These are phyloP conservation scores for Diadumene lineata DNA, from an alignment of 92 coral and sea anemone species.

Conservation along the genomic window DNA sequence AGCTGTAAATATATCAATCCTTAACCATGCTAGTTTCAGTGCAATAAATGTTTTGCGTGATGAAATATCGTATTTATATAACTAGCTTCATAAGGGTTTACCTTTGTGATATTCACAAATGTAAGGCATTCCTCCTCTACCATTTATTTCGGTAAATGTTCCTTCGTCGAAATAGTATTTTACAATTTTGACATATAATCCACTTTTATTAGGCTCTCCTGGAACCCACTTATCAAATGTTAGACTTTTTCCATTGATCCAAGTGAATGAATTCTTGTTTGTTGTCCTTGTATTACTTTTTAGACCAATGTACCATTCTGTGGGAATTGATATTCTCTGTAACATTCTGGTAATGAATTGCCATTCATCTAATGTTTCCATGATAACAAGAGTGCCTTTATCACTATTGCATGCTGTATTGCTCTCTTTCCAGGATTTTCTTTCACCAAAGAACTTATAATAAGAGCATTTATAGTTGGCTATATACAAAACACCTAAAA, in stretches of 20 bases:
- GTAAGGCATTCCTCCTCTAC: too few relatives aligned
- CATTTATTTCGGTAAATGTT: too few relatives aligned
- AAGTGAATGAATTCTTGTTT: background rate
- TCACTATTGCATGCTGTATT: conserved; percentile 12
- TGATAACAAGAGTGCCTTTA: conserved; percentile 40
- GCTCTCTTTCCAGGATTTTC: conserved; percentile 6
- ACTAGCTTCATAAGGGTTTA: too few relatives aligned
- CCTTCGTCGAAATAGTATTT: too few relatives aligned
- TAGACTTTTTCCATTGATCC: background rate
- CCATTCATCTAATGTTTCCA: conserved; percentile 52
- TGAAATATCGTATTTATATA: too few relatives aligned
- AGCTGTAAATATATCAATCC: too few relatives aligned
- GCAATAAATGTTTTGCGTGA: too few relatives aligned
- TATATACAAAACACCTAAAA: background rate
- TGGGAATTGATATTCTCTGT: too few relatives aligned
- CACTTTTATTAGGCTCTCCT: background rate
- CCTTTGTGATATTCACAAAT: too few relatives aligned
- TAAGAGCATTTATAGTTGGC: background rate
- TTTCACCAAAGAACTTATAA: conserved; percentile 1
- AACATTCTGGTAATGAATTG: conserved; percentile 24
- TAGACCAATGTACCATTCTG: background rate
- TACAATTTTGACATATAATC: too few relatives aligned
- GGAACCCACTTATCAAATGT: background rate
- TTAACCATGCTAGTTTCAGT: too few relatives aligned
- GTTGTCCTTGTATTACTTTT: conserved; percentile 49